Conservation (phyloP, 2,888 invertebrate species). For the Dilophus febrilis region DNA sequence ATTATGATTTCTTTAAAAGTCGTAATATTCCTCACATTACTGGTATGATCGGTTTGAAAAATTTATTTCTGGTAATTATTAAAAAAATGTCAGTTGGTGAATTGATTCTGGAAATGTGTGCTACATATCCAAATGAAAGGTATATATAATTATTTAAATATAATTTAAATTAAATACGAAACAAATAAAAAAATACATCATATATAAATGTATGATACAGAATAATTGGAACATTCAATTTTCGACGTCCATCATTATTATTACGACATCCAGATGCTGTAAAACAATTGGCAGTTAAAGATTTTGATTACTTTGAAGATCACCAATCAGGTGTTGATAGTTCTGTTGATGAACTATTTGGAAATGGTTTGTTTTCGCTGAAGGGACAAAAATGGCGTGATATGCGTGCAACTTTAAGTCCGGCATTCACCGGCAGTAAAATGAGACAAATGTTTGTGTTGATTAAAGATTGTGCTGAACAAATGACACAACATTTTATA, state of each 20-base stretch:
- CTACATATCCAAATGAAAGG: background rate
- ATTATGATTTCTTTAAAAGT: conserved; percentile 2
- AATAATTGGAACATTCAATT: conserved; percentile 23
- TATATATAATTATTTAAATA: background rate
- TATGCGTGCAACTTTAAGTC: conserved; percentile 19
- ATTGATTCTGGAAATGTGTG: no score
- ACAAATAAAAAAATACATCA: background rate
- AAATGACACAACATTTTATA: background rate
- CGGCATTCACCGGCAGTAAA: conserved; percentile 20
- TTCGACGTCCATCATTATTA: conserved; percentile 17
- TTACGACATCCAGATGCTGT: conserved; percentile 24
- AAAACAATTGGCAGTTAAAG: conserved; percentile 24
- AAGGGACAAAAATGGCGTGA: conserved; percentile 19
- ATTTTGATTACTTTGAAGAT: conserved; percentile 25
- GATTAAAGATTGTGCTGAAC: conserved; percentile 4
- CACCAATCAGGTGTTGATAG: conserved; percentile 28
- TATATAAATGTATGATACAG: conserved; percentile 18
- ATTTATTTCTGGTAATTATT: no score
- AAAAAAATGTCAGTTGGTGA: no score
- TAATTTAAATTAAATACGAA: no score
- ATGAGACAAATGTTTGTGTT: conserved; percentile 18
- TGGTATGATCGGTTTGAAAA: conserved; percentile 1
- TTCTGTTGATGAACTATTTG: conserved; percentile 30
- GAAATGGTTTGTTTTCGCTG: conserved; percentile 18
- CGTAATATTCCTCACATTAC: background rate